Evolutionary conservation across 1,140 invertebrate genomes (phyloP).

Genomic region (Caenorhabditis brenneri): DNA sequence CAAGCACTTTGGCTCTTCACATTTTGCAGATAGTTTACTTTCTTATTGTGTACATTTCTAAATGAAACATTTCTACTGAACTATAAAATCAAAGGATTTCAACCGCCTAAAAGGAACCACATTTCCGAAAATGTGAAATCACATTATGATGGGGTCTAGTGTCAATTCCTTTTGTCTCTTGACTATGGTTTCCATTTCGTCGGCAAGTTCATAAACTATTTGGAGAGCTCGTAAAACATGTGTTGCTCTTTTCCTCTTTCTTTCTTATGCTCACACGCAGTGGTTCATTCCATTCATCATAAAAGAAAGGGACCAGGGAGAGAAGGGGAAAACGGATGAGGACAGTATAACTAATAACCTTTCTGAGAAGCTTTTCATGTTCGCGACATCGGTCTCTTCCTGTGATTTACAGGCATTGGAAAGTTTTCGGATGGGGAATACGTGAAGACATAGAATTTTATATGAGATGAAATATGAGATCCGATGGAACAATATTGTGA

Average conservation of each 20-base stretch:
- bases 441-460: too few species aligned
- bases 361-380: background rate
- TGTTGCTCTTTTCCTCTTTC: background rate
- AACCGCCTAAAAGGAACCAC: background rate
- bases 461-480: background rate
- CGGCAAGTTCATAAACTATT: conserved; percentile 41
- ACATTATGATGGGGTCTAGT: background rate
- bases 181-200: background rate
- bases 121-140: conserved; percentile 40
- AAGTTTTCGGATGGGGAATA: background rate
- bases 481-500: background rate
- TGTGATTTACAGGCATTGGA: conserved; percentile 4
- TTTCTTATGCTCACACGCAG: background rate
- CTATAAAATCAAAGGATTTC: background rate
- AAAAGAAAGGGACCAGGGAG: background rate
- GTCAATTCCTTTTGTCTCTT: background rate
- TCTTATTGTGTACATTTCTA: background rate
- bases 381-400: background rate
- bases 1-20: too few species aligned
- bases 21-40: too few species aligned
- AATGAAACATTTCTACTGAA: background rate
- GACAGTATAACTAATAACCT: conserved; percentile 26
- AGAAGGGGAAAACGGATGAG: background rate
- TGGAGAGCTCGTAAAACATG: conserved; percentile 41
- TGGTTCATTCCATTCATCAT: background rate